These are phyloP conservation scores for Tapirus indicus DNA, from an alignment of 2,797 vertebrate species.

Conservation along the genomic window DNA sequence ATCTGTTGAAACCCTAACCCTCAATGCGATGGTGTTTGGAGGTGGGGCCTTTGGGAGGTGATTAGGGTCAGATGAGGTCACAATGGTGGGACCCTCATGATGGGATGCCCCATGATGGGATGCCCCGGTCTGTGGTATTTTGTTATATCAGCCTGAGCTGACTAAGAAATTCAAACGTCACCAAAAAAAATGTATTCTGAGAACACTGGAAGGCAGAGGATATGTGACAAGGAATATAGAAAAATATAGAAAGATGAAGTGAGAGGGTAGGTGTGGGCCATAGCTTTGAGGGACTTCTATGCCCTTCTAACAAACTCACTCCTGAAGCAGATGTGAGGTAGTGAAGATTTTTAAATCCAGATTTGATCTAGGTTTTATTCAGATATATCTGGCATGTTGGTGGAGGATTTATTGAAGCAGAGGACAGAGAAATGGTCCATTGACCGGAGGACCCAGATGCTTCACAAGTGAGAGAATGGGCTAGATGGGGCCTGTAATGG, in stretches of 20 bases:
- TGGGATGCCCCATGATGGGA: no score
- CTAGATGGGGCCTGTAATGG: no score
- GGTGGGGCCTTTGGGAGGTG: not conserved
- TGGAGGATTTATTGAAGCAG: not conserved
- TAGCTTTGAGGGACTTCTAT: not conserved
- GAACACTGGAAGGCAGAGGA: not conserved
- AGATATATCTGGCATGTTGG: not conserved
- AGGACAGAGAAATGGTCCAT: not conserved
- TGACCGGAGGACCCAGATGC: not conserved
- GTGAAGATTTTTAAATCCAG: not conserved
- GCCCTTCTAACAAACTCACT: not conserved
- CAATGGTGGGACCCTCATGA: not conserved
- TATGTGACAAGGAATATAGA: not conserved
- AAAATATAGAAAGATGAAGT: not conserved
- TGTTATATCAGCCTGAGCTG: not conserved
- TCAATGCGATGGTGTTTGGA: not conserved
- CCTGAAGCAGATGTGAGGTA: not conserved
- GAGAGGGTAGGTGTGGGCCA: accelerated
- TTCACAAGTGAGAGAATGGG: not conserved
- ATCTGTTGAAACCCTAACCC: no score
- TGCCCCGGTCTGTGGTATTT: no score
- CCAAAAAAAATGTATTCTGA: not conserved
- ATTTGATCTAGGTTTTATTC: not conserved
- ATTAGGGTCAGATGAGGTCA: not conserved
- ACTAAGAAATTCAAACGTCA: not conserved